Evolutionary conservation across 2,888 invertebrate genomes (phyloP).

Genomic region (Dynastes tityus): DNA sequence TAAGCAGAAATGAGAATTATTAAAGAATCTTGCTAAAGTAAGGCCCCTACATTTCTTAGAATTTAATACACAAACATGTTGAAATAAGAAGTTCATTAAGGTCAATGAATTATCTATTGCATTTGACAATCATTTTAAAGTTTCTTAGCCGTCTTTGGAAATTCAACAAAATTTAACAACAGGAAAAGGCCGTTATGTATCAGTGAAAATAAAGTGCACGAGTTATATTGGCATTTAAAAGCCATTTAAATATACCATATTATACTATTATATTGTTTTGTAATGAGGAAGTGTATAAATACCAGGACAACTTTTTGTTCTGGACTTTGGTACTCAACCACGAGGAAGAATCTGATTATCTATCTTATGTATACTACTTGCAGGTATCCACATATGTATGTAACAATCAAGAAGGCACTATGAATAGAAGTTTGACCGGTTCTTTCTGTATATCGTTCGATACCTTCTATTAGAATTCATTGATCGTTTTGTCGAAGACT

Average conservation of each 20-base stretch:
- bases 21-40: too few species aligned
- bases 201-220: too few species aligned
- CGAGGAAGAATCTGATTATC: constrained; percentile 41
- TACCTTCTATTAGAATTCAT: constrained; percentile 50
- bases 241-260: neutral
- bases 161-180: too few species aligned
- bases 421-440: constrained; percentile 58
- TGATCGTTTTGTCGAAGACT: constrained; percentile 45
- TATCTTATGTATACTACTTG: constrained; percentile 13
- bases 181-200: too few species aligned
- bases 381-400: neutral
- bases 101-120: too few species aligned
- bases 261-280: neutral
- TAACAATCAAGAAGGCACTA: constrained; percentile 33
- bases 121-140: too few species aligned
- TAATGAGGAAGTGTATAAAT: constrained; percentile 19
- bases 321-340: constrained; percentile 20
- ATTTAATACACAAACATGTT: too few species aligned
- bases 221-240: too few species aligned
- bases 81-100: too few species aligned
- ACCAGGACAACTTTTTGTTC: neutral
- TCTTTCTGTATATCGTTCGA: constrained; percentile 52
- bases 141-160: too few species aligned
- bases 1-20: too few species aligned
- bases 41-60: too few species aligned